Evolutionary conservation across 2,113 vertebrate genomes (phyloP), one percentile per base, ranked within the genome.

Genomic region (Gymnocephalus cernua): DNA sequence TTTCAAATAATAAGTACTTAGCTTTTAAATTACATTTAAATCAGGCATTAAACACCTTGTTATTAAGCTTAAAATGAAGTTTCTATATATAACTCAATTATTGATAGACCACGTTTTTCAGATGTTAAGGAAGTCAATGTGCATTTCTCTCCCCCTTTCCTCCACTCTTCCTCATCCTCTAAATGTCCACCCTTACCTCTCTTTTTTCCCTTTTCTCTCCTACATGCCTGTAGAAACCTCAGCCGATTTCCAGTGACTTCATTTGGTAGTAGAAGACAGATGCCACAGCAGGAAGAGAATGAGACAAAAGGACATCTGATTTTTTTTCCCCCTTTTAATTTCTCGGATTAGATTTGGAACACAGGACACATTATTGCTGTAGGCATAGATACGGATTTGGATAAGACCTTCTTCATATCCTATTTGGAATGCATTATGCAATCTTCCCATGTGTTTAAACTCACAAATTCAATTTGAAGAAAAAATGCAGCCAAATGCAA

Each of bases 331-430:
- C 38, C n/a, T 13, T 29, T 75, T 77, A 76, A 83, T 79, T 48
- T 57, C 11, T 50, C 23, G 15, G 25, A 72, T 74, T 44, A 25
- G 44, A 67, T 70, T 38, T 57, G 11, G 64, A 65, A 59, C 29
- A 50, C 56, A 72, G 18, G 25, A 79, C 47, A 25, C 56, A 41
- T 29, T 57, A 51, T 35, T 25, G 63, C 70, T 78, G 66, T 47
- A 35, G 74, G 77, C 66, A 57, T 6, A n/a, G 69, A 80, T 62
- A 44, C 16, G 2, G 38, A 84, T 29, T 56, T 38, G 50, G 78
- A 79, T 27, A 75, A 77, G 29, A 45, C 1, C 58, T 25, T 25
- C 19, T 16, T 85, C 78, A 80, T 86, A 71, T 85, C 79, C 83
- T 78, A 70, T 79, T 67, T 38, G 57, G 66, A 2, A 56, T 62